Conservation (phyloP, 2,888 invertebrate genomes). For the Callosobruchus maculatus region DNA sequence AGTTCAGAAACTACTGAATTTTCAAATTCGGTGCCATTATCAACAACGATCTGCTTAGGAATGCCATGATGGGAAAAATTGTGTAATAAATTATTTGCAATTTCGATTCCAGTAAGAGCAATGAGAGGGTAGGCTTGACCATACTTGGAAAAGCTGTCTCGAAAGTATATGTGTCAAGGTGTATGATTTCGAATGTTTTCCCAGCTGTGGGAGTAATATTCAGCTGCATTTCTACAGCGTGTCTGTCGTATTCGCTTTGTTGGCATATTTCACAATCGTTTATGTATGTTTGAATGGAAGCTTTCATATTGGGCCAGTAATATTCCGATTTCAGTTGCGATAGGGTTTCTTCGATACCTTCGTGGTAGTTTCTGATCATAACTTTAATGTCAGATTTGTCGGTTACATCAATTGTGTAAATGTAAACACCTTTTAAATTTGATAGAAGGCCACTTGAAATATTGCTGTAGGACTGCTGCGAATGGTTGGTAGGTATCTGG, state of each 20-base stretch:
- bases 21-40: constrained; percentile 23
- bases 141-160: constrained; percentile 24
- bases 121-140: constrained; percentile 18
- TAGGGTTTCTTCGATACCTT: constrained; percentile 8
- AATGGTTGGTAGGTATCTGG: constrained; percentile 13
- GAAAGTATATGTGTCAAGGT: constrained; percentile 13
- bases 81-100: constrained; percentile 13
- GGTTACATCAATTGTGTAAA: constrained; percentile 3
- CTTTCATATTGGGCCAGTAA: constrained; percentile 10
- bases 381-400: constrained; percentile 3
- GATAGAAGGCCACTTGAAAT: constrained; percentile 5
- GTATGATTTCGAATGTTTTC: constrained; percentile 5
- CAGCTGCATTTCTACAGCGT: constrained; percentile 3
- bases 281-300: constrained; percentile 8
- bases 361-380: constrained; percentile 6
- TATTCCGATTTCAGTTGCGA: constrained; percentile 8
- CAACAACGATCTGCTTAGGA: constrained; percentile 19
- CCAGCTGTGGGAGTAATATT: constrained; percentile 3
- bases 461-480: neutral
- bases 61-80: constrained; percentile 22
- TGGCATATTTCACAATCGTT: constrained; percentile 11
- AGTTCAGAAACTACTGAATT: constrained; percentile 14
- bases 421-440: constrained; percentile 1
- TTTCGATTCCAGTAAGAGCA: constrained; percentile 6
- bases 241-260: constrained; percentile 7